Base-by-base conservation (phyloP, 2,113 vertebrate genomes). In the Labrus mixtus region DNA sequence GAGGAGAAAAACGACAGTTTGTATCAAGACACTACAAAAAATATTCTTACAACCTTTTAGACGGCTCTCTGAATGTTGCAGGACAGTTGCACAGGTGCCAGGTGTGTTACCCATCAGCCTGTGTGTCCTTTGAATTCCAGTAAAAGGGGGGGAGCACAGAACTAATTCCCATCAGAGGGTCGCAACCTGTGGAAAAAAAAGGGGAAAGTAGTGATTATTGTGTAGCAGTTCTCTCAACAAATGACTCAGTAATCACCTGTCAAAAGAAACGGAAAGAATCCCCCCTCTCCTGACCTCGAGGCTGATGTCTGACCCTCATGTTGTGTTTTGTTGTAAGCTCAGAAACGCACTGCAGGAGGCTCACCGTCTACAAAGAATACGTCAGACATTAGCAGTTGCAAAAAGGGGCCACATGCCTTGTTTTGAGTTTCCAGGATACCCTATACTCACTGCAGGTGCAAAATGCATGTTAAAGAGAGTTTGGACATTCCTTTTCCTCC, bases 361-460 rank as follows among this genome's bases (percentile, higher is more conserved):
- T 76, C 55, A 48, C 62, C 62, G 62, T 71, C 37, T 15, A 43
- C 73, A 69, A 77, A 58, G 70, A 79, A 86, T 20, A 20, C 20
- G 45, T 78, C 66, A 69, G 76, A 73, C 81, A 75, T 81, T 68
- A 83, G 84, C 69, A 62, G 82, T 67, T 69, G 70, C 55, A 77
- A 46, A 19, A 76, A 83, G 83, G 81, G 89, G 90, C 71, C 65
- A 77, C 64, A 50, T 48, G 76, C 43, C 72, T 91, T 94, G 92
- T 93, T 94, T 93, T 92, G 90, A 87, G 78, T 92, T 83, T 59
- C 73, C 58, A 48, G 82, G 94, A 93, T 46, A 95, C 82, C 82
- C 89, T 84, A 95, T 93, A 76, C 92, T 80, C 81, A 22, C 76
- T 59, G 79, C 95, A 95, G 94, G 91, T 95, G 94, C 90, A 86